Conservation (phyloP, 1,140 invertebrate genomes). For the Ceratitis capitata region DNA sequence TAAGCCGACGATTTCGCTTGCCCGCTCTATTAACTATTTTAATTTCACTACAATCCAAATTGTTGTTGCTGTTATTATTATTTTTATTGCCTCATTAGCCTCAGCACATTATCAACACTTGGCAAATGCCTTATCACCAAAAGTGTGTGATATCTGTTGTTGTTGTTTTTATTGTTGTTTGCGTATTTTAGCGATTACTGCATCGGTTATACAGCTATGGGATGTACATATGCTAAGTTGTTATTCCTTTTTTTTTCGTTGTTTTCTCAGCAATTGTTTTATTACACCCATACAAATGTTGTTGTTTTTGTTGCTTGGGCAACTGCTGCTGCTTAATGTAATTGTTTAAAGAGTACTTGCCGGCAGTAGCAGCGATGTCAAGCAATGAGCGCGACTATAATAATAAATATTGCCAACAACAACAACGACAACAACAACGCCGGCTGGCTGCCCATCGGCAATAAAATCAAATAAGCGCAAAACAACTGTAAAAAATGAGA, state of each 20-base stretch:
- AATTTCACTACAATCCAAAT: too few species aligned
- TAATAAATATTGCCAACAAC: not conserved
- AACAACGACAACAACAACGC: not conserved
- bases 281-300: too few species aligned
- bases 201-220: not conserved
- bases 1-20: not conserved
- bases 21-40: not conserved
- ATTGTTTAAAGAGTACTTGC: not conserved
- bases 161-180: not conserved
- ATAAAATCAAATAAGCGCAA: conserved; percentile 34
- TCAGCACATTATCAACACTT: not conserved
- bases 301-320: not conserved
- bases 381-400: not conserved
- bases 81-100: not conserved
- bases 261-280: not conserved
- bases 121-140: not conserved
- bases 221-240: not conserved
- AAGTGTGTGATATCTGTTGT: not conserved
- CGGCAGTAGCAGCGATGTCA: not conserved
- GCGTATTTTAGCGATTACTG: not conserved
- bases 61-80: not conserved
- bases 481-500: conserved; percentile 51
- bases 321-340: not conserved
- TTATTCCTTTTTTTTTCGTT: not conserved
- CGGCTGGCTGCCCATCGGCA: not conserved